A percentile compares a stretch with the other conserved stretches of the same genome.
Evolutionary conservation across 2,888 invertebrate genomes (phyloP).

Genomic region (Drosophila anomalata): DNA sequence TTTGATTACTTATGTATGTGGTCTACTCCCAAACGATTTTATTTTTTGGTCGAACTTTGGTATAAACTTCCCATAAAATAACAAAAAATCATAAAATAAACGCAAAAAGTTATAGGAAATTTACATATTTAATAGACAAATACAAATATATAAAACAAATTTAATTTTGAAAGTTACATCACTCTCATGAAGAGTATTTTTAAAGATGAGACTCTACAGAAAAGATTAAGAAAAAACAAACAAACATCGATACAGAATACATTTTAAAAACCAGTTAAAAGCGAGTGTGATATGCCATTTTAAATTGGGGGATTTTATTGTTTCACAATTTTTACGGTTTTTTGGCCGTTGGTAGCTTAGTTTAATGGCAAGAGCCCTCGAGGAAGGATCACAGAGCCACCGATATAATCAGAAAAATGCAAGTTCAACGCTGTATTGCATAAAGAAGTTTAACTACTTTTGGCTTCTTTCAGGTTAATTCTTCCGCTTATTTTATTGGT

Average conservation of each 20-base stretch:
- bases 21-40: neutral
- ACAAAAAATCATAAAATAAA: neutral
- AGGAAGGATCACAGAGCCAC: conserved; percentile 39
- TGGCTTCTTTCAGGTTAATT: conserved; percentile 3
- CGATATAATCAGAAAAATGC: conserved; percentile 24
- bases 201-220: conserved; percentile 23
- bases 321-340: conserved; percentile 13
- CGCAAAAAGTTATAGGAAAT: neutral
- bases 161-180: neutral
- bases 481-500: conserved; percentile 4
- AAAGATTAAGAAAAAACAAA: conserved; percentile 23
- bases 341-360: conserved; percentile 22
- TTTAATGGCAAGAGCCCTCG: conserved; percentile 31
- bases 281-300: conserved; percentile 20
- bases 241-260: conserved; percentile 19
- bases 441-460: neutral
- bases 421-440: neutral
- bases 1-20: neutral
- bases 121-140: neutral
- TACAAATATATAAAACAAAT: neutral
- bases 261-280: conserved; percentile 43
- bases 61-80: neutral
- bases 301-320: conserved; percentile 25
- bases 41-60: neutral
- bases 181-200: conserved; percentile 9